These are phyloP conservation scores for Ctenicera cuprea DNA, from an alignment of 2,888 invertebrate species.

Conservation along the genomic window DNA sequence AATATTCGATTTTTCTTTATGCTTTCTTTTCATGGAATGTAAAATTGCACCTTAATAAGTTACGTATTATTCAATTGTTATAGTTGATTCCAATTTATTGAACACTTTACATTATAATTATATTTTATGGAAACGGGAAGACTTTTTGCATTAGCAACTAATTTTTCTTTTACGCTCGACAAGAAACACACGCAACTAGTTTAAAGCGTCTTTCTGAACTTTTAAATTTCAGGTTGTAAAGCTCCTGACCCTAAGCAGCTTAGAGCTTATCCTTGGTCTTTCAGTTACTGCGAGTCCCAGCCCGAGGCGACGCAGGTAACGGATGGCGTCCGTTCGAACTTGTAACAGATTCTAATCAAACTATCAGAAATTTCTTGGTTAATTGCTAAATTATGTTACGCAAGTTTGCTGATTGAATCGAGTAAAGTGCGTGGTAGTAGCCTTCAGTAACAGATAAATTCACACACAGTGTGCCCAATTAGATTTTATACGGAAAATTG, in stretches of 20 bases:
- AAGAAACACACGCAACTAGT: conserved; percentile 40
- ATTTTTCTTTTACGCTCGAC: conserved; percentile 35
- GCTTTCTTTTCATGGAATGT: neutral
- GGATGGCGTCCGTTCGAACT: conserved; percentile 54
- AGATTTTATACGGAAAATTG: conserved; percentile 27
- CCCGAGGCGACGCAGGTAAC: conserved; percentile 51
- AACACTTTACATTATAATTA: too few relatives aligned
- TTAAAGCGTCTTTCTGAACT: conserved; percentile 45
- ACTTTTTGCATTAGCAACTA: conserved; percentile 41
- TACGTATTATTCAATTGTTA: too few relatives aligned
- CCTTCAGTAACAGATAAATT: conserved; percentile 52
- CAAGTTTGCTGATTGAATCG: conserved; percentile 58
- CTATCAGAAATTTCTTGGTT: conserved; percentile 56
- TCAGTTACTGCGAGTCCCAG: conserved; percentile 49
- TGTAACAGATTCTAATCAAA: conserved; percentile 54
- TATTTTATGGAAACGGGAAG: too few relatives aligned
- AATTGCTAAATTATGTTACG: conserved; percentile 60
- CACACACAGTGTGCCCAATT: conserved; percentile 34
- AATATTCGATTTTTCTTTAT: conserved; percentile 30
- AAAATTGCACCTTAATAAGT: neutral
- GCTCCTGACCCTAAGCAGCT: conserved; percentile 48
- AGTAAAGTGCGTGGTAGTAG: conserved; percentile 55
- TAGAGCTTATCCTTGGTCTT: conserved; percentile 51
- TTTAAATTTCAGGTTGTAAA: conserved; percentile 47
- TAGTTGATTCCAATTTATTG: too few relatives aligned